These are phyloP conservation scores for Platysteira castanea DNA, from an alignment of 2,113 vertebrate genomes.

Conservation along the genomic window DNA sequence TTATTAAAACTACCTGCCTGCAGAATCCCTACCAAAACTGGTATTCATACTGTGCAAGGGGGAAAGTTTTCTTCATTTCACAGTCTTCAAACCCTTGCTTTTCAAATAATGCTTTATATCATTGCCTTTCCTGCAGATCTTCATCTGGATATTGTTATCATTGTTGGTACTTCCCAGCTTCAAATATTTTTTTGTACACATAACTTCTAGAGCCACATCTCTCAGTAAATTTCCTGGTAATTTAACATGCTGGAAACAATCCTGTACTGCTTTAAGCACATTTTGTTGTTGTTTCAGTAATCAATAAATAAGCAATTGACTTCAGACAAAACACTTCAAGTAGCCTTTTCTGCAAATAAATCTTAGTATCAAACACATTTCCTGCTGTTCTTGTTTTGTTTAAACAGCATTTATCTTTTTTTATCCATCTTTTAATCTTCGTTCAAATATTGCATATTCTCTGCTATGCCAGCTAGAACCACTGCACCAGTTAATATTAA, in stretches of 20 bases:
- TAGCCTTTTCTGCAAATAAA: neutral
- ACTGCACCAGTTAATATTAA: neutral
- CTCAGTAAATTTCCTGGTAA: neutral
- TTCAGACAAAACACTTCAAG: neutral
- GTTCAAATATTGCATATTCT: neutral
- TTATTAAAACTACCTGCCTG: neutral
- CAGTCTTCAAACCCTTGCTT: neutral
- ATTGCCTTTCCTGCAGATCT: neutral
- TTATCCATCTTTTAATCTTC: neutral
- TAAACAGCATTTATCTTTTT: neutral
- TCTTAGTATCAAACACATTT: neutral
- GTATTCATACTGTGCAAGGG: neutral
- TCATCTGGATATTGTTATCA: neutral
- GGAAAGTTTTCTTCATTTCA: neutral
- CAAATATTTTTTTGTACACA: neutral
- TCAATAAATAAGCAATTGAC: neutral
- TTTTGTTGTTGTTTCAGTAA: neutral
- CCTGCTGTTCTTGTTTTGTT: neutral
- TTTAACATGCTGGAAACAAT: neutral
- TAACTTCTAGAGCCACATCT: neutral
- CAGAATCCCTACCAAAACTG: neutral
- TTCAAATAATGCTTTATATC: neutral
- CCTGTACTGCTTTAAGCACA: neutral
- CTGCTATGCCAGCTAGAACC: neutral
- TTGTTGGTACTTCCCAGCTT: neutral